Percentiles rank a stretch among this genome's conserved stretches.
phyloP scores from a whole-genome alignment of 92 coral and sea anemone species.

The Porites evermanni region DNA sequence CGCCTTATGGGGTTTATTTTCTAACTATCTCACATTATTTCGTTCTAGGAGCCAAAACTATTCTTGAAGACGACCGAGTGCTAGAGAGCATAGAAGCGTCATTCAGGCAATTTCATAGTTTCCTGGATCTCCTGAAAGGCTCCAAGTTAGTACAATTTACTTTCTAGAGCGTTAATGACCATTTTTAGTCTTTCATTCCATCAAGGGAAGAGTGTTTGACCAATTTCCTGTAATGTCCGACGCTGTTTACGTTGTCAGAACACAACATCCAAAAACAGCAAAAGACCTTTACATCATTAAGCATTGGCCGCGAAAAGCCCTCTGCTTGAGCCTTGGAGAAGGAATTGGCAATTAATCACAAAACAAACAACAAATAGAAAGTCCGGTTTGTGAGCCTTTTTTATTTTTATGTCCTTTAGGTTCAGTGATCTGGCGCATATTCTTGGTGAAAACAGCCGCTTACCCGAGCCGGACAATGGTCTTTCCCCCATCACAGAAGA shows the following conservation, averaged over 20 bases:
- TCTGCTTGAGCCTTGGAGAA: no score
- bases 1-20: no score
- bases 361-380: not conserved
- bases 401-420: conserved; percentile 33
- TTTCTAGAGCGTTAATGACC: not conserved
- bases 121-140: conserved; percentile 92
- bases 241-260: no score
- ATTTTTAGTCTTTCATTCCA: no score
- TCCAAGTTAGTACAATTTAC: conserved; percentile 67
- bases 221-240: no score
- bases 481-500: conserved; percentile 45
- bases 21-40: not conserved
- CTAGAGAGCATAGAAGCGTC: conserved; percentile 97
- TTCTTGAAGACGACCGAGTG: conserved; percentile 94
- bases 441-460: conserved; percentile 70
- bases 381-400: not conserved
- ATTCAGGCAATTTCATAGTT: conserved; percentile 93
- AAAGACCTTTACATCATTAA: no score
- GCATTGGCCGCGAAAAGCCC: no score
- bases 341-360: no score
- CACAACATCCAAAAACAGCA: no score
- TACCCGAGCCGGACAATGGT: conserved; percentile 27
- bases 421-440: conserved; percentile 85
- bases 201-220: no score
- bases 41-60: conserved; percentile 56